Conservation (phyloP, 1,140 invertebrate species). For the Sinella curviseta region DNA sequence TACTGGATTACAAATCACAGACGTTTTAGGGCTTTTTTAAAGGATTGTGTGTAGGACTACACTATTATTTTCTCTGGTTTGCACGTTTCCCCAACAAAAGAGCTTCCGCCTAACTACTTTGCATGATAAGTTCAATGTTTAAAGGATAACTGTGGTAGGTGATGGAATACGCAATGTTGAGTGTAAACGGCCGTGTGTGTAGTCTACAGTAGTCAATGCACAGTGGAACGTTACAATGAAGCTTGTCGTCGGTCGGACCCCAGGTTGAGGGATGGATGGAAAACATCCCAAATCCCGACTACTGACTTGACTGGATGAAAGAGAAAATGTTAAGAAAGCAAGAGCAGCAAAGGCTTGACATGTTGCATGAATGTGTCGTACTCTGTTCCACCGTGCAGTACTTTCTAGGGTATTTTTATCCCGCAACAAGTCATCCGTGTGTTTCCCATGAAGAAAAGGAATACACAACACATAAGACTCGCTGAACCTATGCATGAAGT, state of each 20-base stretch:
- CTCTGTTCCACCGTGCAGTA: neutral
- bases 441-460: conserved; percentile 42
- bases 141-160: too few relatives aligned
- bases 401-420: conserved; percentile 44
- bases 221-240: conserved; percentile 2
- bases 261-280: conserved; percentile 14
- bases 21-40: too few relatives aligned
- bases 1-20: too few relatives aligned
- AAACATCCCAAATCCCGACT: conserved; percentile 4
- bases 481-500: neutral
- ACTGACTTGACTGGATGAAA: conserved; percentile 6
- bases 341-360: neutral
- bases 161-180: too few relatives aligned
- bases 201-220: neutral
- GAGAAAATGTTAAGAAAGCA: conserved; percentile 4
- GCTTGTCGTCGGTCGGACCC: neutral
- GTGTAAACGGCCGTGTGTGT: too few relatives aligned
- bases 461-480: neutral
- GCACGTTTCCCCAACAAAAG: too few relatives aligned
- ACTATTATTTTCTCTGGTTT: too few relatives aligned
- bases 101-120: too few relatives aligned
- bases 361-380: neutral
- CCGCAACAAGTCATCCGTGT: conserved; percentile 39
- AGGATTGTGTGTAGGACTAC: too few relatives aligned
- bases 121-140: too few relatives aligned